Percentiles rank a stretch among this genome's conserved stretches.
Conservation (phyloP, 2,113 vertebrate genomes). For the Archilochus colubris region DNA sequence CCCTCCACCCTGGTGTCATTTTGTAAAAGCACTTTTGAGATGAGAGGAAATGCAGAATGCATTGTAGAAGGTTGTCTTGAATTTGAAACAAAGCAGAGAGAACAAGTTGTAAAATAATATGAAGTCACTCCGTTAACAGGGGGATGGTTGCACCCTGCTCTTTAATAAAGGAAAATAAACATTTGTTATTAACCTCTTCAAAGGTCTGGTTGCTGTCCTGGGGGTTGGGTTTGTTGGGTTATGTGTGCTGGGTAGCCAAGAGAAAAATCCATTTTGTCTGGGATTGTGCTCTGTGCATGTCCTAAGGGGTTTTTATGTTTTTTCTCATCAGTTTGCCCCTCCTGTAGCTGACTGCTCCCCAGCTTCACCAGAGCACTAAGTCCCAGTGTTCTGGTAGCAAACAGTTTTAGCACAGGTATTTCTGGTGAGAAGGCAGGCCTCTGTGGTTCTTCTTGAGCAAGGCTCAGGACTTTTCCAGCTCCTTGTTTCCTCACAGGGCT, state of each 20-base stretch:
- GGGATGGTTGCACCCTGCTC: constrained; percentile 23
- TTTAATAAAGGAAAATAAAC: constrained; percentile 59
- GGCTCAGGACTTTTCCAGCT: background rate
- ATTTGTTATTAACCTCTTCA: constrained; percentile 24
- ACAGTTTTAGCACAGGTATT: background rate
- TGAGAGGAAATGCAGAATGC: background rate
- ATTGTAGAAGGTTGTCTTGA: background rate
- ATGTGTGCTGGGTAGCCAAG: background rate
- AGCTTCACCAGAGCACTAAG: background rate
- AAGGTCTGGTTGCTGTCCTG: background rate
- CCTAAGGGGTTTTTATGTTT: background rate
- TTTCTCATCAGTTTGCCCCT: background rate
- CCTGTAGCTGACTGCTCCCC: background rate
- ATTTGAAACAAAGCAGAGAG: background rate
- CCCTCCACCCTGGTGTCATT: background rate
- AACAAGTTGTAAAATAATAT: background rate
- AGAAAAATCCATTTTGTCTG: background rate
- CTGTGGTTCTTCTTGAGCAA: background rate
- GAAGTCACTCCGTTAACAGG: background rate
- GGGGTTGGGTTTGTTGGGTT: background rate
- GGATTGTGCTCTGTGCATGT: background rate
- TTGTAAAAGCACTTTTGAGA: constrained; percentile 55
- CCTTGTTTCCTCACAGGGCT: background rate
- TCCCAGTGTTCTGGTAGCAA: background rate
- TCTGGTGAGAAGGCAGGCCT: background rate